These are phyloP conservation scores for Halcyon senegalensis DNA, from an alignment of 2,113 vertebrate species.

Conservation along the genomic window DNA sequence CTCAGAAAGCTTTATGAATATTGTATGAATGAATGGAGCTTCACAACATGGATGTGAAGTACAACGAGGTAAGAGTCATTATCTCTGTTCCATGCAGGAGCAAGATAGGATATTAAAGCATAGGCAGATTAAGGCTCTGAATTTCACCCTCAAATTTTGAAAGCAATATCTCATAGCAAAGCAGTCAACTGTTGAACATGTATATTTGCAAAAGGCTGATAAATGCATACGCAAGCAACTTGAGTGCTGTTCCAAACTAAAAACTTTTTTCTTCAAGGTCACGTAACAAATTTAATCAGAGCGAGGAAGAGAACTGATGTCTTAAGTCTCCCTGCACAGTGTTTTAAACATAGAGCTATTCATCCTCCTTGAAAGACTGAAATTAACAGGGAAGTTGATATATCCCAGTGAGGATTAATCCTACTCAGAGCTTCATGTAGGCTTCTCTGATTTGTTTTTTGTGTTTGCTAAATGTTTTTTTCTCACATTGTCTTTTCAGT, in stretches of 20 bases:
- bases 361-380: neutral
- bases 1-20: conserved; percentile 27
- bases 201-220: neutral
- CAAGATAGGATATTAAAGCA: neutral
- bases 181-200: neutral
- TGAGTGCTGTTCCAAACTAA: neutral
- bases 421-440: neutral
- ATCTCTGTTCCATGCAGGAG: neutral
- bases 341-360: neutral
- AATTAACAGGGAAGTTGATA: conserved; percentile 2
- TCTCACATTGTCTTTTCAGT: neutral
- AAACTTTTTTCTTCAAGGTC: conserved; percentile 13
- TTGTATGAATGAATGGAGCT: neutral
- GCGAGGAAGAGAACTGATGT: neutral
- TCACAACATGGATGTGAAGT: neutral
- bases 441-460: neutral
- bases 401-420: conserved; percentile 26
- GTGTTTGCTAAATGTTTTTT: neutral
- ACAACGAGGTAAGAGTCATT: neutral
- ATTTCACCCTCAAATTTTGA: neutral
- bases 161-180: neutral
- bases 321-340: neutral
- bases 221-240: neutral
- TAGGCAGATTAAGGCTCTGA: neutral
- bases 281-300: neutral